These are phyloP conservation scores for Strix aluco DNA, from an alignment of 2,113 vertebrate genomes.

Conservation along the genomic window DNA sequence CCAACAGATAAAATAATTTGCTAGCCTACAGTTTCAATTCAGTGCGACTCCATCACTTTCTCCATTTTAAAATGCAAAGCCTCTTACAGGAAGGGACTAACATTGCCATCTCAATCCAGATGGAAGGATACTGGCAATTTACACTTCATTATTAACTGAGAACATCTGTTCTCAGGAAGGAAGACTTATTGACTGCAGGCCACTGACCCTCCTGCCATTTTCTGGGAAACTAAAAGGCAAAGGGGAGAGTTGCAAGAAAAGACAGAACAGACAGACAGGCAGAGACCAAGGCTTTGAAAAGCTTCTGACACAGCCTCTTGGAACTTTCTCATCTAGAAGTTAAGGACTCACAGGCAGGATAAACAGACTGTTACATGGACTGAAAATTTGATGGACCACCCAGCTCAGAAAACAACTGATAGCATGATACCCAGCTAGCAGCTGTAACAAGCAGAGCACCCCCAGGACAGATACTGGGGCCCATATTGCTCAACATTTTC, in stretches of 20 bases:
- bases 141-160: neutral
- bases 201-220: neutral
- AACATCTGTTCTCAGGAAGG: neutral
- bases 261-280: neutral
- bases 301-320: neutral
- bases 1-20: neutral
- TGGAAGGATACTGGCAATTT: neutral
- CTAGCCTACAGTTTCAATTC: neutral
- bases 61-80: neutral
- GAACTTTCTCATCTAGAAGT: neutral
- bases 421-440: neutral
- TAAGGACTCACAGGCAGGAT: neutral
- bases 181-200: neutral
- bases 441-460: neutral
- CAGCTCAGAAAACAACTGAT: neutral
- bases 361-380: neutral
- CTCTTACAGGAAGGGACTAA: neutral
- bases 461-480: neutral
- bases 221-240: neutral
- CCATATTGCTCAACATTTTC: neutral
- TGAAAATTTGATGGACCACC: neutral
- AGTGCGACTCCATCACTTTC: neutral
- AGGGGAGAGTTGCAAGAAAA: neutral
- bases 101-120: neutral
- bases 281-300: neutral